These are phyloP conservation scores for Galemys pyrenaicus DNA, from an alignment of 2,113 vertebrate genomes.

Conservation along the genomic window DNA sequence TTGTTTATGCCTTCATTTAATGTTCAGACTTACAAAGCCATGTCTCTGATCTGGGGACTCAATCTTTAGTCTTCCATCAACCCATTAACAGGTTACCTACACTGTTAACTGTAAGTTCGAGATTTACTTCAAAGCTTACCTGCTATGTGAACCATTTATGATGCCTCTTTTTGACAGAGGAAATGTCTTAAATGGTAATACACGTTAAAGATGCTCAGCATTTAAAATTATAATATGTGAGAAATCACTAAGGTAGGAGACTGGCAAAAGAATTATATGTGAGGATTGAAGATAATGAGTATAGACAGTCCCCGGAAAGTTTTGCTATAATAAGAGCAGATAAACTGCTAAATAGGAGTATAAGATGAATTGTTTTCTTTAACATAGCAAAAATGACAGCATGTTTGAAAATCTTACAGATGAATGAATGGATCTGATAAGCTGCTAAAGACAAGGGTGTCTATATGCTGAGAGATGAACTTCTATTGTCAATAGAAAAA, in stretches of 20 bases:
- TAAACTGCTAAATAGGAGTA: background rate
- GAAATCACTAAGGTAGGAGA: background rate
- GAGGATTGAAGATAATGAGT: background rate
- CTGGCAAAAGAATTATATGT: background rate
- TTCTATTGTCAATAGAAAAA: background rate
- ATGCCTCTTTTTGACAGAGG: background rate
- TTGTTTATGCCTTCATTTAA: background rate
- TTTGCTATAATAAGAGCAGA: background rate
- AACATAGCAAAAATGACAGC: background rate
- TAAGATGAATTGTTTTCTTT: background rate
- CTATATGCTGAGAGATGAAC: background rate
- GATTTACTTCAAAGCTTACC: background rate
- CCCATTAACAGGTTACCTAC: background rate
- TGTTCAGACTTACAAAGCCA: background rate
- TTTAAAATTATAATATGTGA: background rate
- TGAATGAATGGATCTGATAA: constrained; percentile 7
- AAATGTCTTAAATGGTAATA: background rate
- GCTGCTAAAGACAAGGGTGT: background rate
- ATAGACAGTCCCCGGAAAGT: background rate
- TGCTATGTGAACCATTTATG: background rate
- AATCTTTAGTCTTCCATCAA: background rate
- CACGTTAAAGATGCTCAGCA: background rate
- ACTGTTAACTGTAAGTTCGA: background rate
- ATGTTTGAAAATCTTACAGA: background rate
- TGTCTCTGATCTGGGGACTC: background rate